Conservation (phyloP, 2,888 invertebrate genomes). For the Agrotis puta region DNA sequence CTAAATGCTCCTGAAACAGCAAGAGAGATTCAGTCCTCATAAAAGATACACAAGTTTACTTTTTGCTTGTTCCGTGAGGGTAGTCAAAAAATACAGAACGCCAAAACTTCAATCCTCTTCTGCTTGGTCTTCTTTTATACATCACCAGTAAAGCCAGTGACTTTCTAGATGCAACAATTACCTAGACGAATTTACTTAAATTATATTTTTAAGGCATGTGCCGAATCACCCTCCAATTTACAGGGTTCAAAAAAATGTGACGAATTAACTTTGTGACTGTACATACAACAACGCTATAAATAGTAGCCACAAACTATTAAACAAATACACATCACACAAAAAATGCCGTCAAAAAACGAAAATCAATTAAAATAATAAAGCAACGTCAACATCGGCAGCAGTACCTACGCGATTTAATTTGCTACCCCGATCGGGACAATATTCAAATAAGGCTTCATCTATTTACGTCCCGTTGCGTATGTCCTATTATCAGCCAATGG, state of each 20-base stretch:
- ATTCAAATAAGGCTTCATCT: slow-evolving; percentile 91
- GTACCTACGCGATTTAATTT: slow-evolving; percentile 88
- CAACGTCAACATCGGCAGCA: slow-evolving; percentile 69
- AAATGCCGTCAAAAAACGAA: not conserved
- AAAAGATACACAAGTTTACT: too few species aligned
- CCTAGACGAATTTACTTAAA: too few species aligned
- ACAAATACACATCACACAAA: slow-evolving; percentile 24
- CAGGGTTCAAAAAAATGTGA: not conserved
- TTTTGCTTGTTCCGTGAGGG: too few species aligned
- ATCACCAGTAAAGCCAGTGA: too few species aligned
- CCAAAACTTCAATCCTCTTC: too few species aligned
- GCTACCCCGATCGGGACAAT: slow-evolving; percentile 86
- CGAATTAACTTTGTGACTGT: not conserved
- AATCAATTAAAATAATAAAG: slow-evolving; percentile 65
- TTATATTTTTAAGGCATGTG: too few species aligned
- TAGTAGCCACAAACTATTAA: slow-evolving; percentile 7
- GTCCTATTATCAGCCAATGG: slow-evolving; percentile 87
- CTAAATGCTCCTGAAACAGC: too few species aligned
- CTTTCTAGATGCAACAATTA: too few species aligned
- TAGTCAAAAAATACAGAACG: too few species aligned
- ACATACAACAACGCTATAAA: not conserved
- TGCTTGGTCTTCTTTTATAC: too few species aligned
- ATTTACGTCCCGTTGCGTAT: slow-evolving; percentile 87
- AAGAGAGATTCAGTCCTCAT: too few species aligned
- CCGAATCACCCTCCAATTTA: too few species aligned